phyloP scores from a whole-genome alignment of 2,888 invertebrate species.

The Myopa tessellatipennis region DNA sequence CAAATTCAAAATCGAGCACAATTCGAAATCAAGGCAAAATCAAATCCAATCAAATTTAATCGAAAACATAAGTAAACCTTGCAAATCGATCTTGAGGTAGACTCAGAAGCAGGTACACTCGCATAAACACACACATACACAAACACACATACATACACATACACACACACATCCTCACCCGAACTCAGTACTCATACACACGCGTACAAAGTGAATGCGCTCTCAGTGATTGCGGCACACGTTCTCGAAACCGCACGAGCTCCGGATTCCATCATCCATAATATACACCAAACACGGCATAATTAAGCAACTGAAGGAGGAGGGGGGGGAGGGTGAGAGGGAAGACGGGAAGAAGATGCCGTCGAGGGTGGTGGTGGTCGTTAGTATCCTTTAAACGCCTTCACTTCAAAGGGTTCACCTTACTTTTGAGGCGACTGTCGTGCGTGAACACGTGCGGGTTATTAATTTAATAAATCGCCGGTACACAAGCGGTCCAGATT shows the following conservation, averaged over 20 bases:
- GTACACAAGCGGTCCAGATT: slow-evolving; percentile 18
- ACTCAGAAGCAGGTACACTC: neutral
- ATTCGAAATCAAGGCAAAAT: slow-evolving; percentile 17
- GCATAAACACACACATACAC: neutral
- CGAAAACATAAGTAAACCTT: neutral
- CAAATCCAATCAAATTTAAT: slow-evolving; percentile 12
- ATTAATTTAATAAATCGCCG: slow-evolving; percentile 45
- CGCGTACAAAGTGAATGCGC: too few species aligned
- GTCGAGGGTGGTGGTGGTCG: too few species aligned
- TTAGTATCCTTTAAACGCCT: too few species aligned
- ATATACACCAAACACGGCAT: neutral
- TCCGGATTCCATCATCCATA: neutral
- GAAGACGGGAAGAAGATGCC: too few species aligned
- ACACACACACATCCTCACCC: neutral
- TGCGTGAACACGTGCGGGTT: slow-evolving; percentile 16
- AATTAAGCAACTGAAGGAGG: neutral
- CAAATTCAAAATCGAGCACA: slow-evolving; percentile 26
- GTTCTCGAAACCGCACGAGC: neutral
- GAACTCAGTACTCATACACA: neutral
- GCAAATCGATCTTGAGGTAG: slow-evolving; percentile 5
- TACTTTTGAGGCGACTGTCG: neutral
- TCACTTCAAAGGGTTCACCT: neutral
- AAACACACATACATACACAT: neutral
- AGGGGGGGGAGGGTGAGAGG: neutral
- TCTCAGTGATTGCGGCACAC: neutral